phyloP scores from a whole-genome alignment of 1,140 invertebrate species.

The Probaryconus sp. region DNA sequence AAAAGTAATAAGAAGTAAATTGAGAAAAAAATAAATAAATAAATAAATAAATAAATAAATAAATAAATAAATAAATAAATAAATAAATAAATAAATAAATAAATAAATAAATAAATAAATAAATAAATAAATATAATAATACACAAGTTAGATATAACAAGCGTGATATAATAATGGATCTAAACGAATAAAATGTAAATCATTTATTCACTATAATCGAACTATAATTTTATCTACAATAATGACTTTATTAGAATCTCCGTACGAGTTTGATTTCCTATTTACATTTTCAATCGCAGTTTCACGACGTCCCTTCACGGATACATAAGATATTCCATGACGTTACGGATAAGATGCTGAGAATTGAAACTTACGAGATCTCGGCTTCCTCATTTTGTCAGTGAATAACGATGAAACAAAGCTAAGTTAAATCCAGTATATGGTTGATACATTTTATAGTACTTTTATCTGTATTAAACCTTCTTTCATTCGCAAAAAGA shows the following conservation, averaged over 20 bases:
- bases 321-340: conserved; percentile 39
- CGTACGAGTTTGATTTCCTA: conserved; percentile 56
- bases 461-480: not conserved
- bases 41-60: too few species aligned
- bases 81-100: too few species aligned
- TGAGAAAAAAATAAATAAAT: too few species aligned
- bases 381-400: conserved; percentile 27
- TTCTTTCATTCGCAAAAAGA: not conserved
- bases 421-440: conserved; percentile 21
- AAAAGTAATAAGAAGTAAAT: too few species aligned
- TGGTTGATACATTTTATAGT: conserved; percentile 11
- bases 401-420: conserved; percentile 15
- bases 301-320: conserved; percentile 42
- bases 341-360: conserved; percentile 40
- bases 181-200: conserved; percentile 39
- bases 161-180: too few species aligned
- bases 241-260: conserved; percentile 55
- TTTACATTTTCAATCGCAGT: conserved; percentile 57
- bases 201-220: conserved; percentile 59
- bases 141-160: too few species aligned
- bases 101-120: too few species aligned
- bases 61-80: too few species aligned
- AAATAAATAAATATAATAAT: too few species aligned
- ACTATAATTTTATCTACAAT: conserved; percentile 65
- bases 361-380: conserved; percentile 53